Conservation (phyloP, 2,888 invertebrate species). For the Diplazon laetatorius region DNA sequence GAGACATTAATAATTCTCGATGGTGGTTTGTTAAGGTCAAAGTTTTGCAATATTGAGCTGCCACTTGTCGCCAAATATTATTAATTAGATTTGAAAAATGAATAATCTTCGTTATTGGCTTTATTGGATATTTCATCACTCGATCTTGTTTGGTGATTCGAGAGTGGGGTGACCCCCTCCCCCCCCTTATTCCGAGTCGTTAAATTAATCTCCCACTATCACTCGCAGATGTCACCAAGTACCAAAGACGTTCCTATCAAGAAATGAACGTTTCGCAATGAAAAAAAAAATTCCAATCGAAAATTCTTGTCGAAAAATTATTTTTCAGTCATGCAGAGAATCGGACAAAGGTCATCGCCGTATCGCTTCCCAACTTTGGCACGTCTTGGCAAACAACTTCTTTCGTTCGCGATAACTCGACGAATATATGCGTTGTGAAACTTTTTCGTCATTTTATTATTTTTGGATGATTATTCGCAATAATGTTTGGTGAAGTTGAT, state of each 20-base stretch:
- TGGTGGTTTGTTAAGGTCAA: neutral
- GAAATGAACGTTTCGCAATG: too few relatives aligned
- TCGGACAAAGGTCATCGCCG: constrained; percentile 39
- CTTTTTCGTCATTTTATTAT: neutral
- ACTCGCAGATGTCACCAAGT: too few relatives aligned
- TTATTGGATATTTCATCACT: neutral
- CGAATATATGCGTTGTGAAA: neutral
- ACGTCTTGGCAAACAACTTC: constrained; percentile 18
- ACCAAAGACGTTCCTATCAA: too few relatives aligned
- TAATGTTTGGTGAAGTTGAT: neutral
- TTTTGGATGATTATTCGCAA: neutral
- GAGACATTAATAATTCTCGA: neutral
- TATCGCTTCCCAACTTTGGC: constrained; percentile 20
- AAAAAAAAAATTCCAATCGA: too few relatives aligned
- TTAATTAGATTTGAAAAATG: neutral
- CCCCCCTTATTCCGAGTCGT: too few relatives aligned
- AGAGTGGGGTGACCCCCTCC: too few relatives aligned
- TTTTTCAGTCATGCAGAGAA: neutral
- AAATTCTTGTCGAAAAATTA: neutral
- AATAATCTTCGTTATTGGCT: neutral
- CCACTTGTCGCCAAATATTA: neutral
- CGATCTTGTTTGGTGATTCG: too few relatives aligned
- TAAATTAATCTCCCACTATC: too few relatives aligned
- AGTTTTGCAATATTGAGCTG: neutral
- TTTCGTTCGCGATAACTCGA: neutral